Percentiles rank a stretch among this genome's conserved stretches.
phyloP scores from a whole-genome alignment of 2,113 vertebrate species.

The Rhabdornis inornatus region DNA sequence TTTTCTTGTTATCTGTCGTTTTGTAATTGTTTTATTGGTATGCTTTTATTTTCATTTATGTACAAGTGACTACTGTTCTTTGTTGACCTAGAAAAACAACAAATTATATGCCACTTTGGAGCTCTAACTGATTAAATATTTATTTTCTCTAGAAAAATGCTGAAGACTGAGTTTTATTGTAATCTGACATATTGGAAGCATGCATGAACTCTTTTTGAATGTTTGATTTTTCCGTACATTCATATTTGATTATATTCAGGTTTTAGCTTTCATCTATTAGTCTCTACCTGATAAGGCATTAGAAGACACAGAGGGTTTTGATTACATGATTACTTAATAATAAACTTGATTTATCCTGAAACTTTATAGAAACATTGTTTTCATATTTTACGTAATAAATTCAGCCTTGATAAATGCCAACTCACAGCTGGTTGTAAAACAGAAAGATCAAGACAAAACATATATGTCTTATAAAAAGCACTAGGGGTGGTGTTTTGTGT shows the following conservation, averaged over 20 bases:
- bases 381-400: not conserved
- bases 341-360: not conserved
- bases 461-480: not conserved
- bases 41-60: not conserved
- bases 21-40: not conserved
- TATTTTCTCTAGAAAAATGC: not conserved
- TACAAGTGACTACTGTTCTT: not conserved
- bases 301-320: not conserved
- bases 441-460: not conserved
- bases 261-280: not conserved
- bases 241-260: not conserved
- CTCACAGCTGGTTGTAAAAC: not conserved
- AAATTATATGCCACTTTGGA: not conserved
- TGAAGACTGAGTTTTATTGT: not conserved
- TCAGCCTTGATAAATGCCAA: not conserved
- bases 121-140: not conserved
- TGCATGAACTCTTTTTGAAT: not conserved
- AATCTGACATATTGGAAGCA: not conserved
- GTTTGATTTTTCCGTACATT: not conserved
- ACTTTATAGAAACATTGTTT: not conserved
- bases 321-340: not conserved
- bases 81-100: not conserved
- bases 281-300: not conserved
- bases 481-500: fast-evolving
- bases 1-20: not conserved